Evolutionary conservation across 2,113 vertebrate genomes (phyloP).

Genomic region (Chloropsis hardwickii): DNA sequence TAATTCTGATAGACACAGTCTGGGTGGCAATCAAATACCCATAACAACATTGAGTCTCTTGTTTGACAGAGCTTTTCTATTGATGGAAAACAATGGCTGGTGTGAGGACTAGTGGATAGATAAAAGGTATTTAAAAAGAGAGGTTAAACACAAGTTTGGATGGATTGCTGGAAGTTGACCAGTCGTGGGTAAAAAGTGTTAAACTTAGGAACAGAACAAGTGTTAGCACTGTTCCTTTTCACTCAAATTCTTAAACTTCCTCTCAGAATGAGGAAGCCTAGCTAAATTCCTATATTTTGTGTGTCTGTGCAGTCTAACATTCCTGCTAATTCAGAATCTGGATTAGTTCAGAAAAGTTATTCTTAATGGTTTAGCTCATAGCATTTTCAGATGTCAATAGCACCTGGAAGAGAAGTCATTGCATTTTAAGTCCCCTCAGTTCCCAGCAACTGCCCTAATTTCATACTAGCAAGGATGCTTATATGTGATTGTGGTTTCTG

Average conservation of each 20-base stretch:
- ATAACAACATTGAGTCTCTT: rapidly evolving
- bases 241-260: neutral
- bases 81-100: neutral
- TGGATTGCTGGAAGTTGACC: neutral
- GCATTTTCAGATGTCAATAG: neutral
- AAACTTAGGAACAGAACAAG: neutral
- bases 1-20: neutral
- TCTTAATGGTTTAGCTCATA: neutral
- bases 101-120: neutral
- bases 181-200: neutral
- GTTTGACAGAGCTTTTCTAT: neutral
- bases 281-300: neutral
- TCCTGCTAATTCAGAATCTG: neutral
- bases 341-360: neutral
- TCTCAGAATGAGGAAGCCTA: neutral
- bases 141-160: neutral
- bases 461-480: neutral
- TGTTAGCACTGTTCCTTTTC: neutral
- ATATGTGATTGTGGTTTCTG: neutral
- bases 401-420: neutral
- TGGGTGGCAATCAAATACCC: neutral
- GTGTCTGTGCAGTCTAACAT: neutral
- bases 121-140: neutral
- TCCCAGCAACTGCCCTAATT: neutral
- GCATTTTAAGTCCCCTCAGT: neutral